Percentiles rank a stretch among this genome's conserved stretches.
phyloP scores from a whole-genome alignment of 2,888 invertebrate species.

The Priocnemis perturbator region DNA sequence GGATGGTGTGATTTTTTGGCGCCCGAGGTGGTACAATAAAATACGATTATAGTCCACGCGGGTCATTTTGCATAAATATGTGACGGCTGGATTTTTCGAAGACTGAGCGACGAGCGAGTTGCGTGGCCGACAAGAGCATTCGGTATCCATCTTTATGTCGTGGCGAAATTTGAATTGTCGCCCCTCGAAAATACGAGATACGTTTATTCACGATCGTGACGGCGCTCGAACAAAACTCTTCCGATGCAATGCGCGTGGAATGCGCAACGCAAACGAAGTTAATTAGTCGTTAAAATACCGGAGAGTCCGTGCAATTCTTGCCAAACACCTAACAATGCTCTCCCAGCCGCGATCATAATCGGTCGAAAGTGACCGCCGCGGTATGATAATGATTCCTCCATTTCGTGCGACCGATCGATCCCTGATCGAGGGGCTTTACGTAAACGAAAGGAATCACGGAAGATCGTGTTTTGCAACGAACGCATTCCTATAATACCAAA shows the following conservation, averaged over 20 bases:
- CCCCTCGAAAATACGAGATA: background rate
- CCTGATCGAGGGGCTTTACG: conserved; percentile 2
- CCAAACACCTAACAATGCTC: conserved; percentile 27
- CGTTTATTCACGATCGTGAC: background rate
- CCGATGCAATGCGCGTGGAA: conserved; percentile 7
- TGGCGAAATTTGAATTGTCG: too few species aligned
- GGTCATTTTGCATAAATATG: too few species aligned
- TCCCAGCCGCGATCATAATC: conserved; percentile 23
- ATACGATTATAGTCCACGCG: too few species aligned
- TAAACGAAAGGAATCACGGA: background rate
- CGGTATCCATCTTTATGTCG: too few species aligned
- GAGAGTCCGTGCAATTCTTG: conserved; percentile 10
- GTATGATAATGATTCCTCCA: conserved; percentile 46
- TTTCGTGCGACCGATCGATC: conserved; percentile 35
- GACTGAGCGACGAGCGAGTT: too few species aligned
- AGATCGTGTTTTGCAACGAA: conserved; percentile 24
- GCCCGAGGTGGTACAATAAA: too few species aligned
- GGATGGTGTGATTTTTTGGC: too few species aligned
- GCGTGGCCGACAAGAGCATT: too few species aligned
- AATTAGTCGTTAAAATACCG: conserved; percentile 47
- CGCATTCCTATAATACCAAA: conserved; percentile 2
- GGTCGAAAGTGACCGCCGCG: conserved; percentile 33
- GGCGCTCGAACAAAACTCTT: too few species aligned
- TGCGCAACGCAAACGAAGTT: background rate
- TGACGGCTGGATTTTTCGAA: too few species aligned